Conservation (phyloP, 2,888 invertebrate species). For the Chymomyza fuscimana region DNA sequence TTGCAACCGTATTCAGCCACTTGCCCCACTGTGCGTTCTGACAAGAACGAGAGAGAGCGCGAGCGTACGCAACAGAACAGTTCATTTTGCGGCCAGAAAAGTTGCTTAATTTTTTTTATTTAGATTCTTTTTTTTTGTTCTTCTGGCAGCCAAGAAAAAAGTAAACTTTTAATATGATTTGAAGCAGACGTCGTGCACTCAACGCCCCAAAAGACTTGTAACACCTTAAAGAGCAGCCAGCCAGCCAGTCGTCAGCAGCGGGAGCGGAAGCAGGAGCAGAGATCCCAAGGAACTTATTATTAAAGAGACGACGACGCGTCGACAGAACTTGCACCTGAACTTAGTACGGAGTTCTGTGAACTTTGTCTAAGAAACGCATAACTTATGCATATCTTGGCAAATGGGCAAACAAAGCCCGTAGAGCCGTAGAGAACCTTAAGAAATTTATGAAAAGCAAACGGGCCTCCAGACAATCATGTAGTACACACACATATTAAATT, state of each 20-base stretch:
- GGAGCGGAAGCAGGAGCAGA: neutral
- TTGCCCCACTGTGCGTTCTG: too few species aligned
- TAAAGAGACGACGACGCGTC: conserved; percentile 15
- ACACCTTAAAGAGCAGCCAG: conserved; percentile 9
- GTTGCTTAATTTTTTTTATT: conserved; percentile 61
- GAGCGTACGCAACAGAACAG: conserved; percentile 46
- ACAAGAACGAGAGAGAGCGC: neutral
- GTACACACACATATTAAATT: neutral
- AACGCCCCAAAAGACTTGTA: conserved; percentile 3
- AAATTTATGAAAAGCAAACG: conserved; percentile 17
- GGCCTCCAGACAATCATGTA: neutral
- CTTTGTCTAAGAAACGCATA: conserved; percentile 53
- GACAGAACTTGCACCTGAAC: conserved; percentile 24
- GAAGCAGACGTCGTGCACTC: conserved; percentile 51
- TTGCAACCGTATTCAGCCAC: too few species aligned
- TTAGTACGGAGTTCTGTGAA: conserved; percentile 51
- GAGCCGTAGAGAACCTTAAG: conserved; percentile 9
- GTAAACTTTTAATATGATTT: conserved; percentile 71
- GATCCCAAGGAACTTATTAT: neutral
- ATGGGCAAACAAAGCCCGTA: conserved; percentile 14
- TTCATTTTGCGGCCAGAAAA: conserved; percentile 68
- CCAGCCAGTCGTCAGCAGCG: neutral
- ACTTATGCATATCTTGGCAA: conserved; percentile 57
- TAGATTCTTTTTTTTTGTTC: conserved; percentile 21
- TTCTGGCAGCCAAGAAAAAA: conserved; percentile 25